Conservation (phyloP, 2,113 vertebrate species). For the Pavo muticus region DNA sequence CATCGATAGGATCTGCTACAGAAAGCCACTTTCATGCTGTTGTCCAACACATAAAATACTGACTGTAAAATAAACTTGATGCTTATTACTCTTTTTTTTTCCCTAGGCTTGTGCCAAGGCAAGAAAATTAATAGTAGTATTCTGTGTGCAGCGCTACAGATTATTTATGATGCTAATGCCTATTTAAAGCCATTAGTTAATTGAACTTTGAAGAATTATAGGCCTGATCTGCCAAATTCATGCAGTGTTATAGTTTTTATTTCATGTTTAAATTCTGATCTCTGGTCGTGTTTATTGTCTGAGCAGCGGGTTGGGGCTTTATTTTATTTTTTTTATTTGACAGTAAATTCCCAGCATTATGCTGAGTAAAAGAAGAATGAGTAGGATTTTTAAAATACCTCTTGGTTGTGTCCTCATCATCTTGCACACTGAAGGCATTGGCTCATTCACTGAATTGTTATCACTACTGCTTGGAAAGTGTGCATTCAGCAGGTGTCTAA, state of each 20-base stretch:
- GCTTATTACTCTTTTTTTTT: rapidly evolving
- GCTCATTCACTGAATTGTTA: not conserved
- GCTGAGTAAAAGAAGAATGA: not conserved
- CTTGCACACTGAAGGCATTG: not conserved
- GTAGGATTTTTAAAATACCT: not conserved
- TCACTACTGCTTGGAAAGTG: not conserved
- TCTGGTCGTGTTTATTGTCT: not conserved
- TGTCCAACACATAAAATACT: not conserved
- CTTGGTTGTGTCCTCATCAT: not conserved
- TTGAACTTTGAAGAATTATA: conserved; percentile 41
- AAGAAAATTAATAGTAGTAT: not conserved
- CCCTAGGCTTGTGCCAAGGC: not conserved
- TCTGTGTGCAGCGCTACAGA: not conserved
- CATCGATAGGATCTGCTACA: not conserved
- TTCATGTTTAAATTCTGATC: conserved; percentile 6
- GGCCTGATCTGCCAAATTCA: not conserved
- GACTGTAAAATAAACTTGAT: not conserved
- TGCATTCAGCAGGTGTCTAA: not conserved
- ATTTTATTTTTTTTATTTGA: not conserved
- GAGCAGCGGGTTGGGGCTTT: not conserved
- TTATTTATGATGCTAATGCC: conserved; percentile 31
- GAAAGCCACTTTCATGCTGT: not conserved
- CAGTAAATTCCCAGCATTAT: not conserved
- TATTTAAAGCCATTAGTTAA: conserved; percentile 26
- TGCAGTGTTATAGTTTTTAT: conserved; percentile 22